Percentiles rank a stretch among this genome's conserved stretches.
phyloP scores from a whole-genome alignment of 37 sponge, comb jelly and placozoan genomes.

The Agelas oroides region DNA sequence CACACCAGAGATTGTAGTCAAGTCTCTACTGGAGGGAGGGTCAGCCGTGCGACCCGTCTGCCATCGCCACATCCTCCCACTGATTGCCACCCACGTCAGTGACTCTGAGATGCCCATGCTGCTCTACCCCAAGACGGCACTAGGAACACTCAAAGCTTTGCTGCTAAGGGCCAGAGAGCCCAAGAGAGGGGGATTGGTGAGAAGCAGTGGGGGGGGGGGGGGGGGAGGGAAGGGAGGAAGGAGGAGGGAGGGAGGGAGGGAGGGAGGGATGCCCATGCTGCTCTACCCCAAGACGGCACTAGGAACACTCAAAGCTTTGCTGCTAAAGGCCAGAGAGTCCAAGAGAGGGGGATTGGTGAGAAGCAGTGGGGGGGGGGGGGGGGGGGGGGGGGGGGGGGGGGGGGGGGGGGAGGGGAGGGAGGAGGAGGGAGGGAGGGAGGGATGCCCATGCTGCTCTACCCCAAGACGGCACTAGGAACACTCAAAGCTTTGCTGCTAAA shows the following conservation, averaged over 20 bases:
- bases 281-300: slow-evolving; percentile 74
- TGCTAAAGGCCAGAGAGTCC: slow-evolving; percentile 54
- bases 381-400: not conserved
- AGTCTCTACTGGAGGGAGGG: slow-evolving; percentile 75
- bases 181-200: slow-evolving; percentile 7
- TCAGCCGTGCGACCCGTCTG: slow-evolving; percentile 28
- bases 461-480: slow-evolving; percentile 70
- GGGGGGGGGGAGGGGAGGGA: not conserved
- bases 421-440: no score
- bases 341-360: slow-evolving; percentile 12
- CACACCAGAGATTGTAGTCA: slow-evolving; percentile 74
- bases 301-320: slow-evolving; percentile 68
- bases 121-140: slow-evolving; percentile 73
- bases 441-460: slow-evolving; percentile 75
- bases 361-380: not conserved
- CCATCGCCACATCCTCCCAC: slow-evolving; percentile 71
- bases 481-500: slow-evolving; percentile 61
- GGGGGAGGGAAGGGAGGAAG: not conserved
- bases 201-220: not conserved
- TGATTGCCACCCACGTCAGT: slow-evolving; percentile 55
- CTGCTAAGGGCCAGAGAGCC: slow-evolving; percentile 56
- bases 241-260: not conserved
- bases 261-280: slow-evolving; percentile 71
- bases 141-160: slow-evolving; percentile 68
- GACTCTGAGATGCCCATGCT: slow-evolving; percentile 72